Evolutionary conservation across 2,113 vertebrate species (phyloP), one percentile per base, ranked within the genome.

Genomic region (Strix uralensis): DNA sequence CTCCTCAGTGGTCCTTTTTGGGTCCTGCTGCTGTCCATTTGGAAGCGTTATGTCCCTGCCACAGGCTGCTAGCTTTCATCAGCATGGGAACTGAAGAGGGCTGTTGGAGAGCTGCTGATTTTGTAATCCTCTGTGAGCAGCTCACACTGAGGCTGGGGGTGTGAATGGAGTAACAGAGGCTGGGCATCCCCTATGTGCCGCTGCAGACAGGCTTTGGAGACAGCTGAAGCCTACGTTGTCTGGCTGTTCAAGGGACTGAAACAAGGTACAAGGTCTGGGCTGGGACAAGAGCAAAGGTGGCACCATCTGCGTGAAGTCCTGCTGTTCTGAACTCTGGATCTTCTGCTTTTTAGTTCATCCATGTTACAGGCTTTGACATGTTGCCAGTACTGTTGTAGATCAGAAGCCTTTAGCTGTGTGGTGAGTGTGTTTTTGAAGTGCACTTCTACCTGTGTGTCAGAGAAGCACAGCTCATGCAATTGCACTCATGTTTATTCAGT

Each of bases 101-200:
- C 38, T 62, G 14, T 52, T 23, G 3, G 71, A 86, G 49, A 2
- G 5, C 44, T 83, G 30, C 26, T 36, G 20, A 14, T 49, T 34
- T 51, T 29, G 57, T 38, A 55, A n/a, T 88, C 19, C 13, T 67
- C 25, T 63, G 21, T 0, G 21, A 78, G 73, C 34, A 44, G 59
- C 63, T 87, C 11, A 7, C 0, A 0, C 38, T 2, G 23, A 72
- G 25, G 8, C 57, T 52, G 38, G 15, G 15, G 4, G 5, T 74
- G 27, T 62, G 40, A 86, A 10, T 1, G 1, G 19, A 63, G 16
- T 27, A 13, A 32, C 9, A 11, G 61, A 36, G 25, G 3, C 18
- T 61, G 34, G 38, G 38, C 38, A 52, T 74, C 8, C 5, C 7
- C 4, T 1, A 2, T 46, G 27, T 0, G 0, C n/a, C 49, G 15